A percentile compares a stretch with the other conserved stretches of the same genome.
Evolutionary conservation across 2,888 invertebrate genomes (phyloP).

Genomic region (Biston betularia): DNA sequence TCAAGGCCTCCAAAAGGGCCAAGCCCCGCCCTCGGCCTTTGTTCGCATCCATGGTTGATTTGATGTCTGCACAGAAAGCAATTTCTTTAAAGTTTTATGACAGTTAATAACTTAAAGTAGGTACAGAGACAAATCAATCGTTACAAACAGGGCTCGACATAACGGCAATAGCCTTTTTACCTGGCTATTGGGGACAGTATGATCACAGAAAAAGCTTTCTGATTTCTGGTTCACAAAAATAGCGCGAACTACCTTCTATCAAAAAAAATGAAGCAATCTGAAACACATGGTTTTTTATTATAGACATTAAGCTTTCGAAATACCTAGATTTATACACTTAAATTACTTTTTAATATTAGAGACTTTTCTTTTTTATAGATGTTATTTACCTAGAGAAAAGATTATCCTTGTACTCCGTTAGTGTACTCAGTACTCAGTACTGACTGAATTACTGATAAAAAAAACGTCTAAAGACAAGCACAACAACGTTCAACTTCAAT

Average conservation of each 20-base stretch:
- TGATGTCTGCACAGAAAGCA: slow-evolving; percentile 15
- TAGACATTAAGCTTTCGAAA: too few species aligned
- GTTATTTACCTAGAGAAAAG: too few species aligned
- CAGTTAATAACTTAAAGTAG: not conserved
- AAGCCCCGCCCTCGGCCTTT: slow-evolving; percentile 76
- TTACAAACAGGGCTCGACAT: not conserved
- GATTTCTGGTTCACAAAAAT: not conserved
- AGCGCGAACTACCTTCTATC: not conserved
- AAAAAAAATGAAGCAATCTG: not conserved
- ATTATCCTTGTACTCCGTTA: too few species aligned
- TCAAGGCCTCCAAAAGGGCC: slow-evolving; percentile 68
- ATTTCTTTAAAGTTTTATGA: not conserved
- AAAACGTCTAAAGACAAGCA: too few species aligned
- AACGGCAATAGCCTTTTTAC: not conserved
- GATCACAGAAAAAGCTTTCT: not conserved
- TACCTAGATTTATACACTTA: too few species aligned
- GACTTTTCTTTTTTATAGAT: too few species aligned
- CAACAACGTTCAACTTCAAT: too few species aligned
- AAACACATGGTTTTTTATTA: not conserved
- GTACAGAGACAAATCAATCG: not conserved
- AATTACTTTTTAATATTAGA: too few species aligned
- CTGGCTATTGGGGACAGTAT: not conserved
- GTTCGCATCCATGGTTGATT: slow-evolving; percentile 63
- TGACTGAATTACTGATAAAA: too few species aligned
- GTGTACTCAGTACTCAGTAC: too few species aligned